Evolutionary conservation across 2,113 vertebrate genomes (phyloP).

Genomic region (Serranochromis macrocephalus): DNA sequence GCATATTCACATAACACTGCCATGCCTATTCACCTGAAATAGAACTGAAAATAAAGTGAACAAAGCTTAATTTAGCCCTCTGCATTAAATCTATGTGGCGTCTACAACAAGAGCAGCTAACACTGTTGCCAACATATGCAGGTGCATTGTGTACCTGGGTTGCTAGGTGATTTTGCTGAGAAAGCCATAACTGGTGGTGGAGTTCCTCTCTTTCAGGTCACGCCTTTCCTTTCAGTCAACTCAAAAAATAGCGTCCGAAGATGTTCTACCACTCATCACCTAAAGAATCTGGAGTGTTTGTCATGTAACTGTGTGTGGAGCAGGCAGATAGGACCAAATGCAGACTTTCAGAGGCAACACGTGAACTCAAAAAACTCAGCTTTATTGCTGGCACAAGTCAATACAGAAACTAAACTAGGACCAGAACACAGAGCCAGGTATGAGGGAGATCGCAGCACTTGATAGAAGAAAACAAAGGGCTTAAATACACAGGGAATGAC

Average conservation of each 20-base stretch:
- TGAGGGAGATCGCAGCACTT: accelerated
- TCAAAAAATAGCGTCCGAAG: accelerated
- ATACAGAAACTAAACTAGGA: accelerated
- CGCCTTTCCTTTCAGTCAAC: background rate
- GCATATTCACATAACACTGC: background rate
- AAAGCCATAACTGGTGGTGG: background rate
- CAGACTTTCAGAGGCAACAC: accelerated
- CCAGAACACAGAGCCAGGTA: accelerated
- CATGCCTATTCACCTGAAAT: background rate
- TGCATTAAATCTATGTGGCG: background rate
- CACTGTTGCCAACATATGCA: background rate
- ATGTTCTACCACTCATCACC: background rate
- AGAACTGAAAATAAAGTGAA: background rate
- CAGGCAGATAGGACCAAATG: background rate
- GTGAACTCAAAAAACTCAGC: background rate
- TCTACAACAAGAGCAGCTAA: accelerated
- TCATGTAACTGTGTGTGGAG: background rate
- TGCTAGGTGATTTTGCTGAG: background rate
- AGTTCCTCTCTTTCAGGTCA: background rate
- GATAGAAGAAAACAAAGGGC: background rate
- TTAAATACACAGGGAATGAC: background rate
- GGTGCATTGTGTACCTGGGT: background rate
- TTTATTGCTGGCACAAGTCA: background rate
- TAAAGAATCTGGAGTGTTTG: background rate
- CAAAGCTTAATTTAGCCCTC: background rate